Base-by-base conservation (phyloP, 2,888 invertebrate genomes). In the Drosophila incognita region DNA sequence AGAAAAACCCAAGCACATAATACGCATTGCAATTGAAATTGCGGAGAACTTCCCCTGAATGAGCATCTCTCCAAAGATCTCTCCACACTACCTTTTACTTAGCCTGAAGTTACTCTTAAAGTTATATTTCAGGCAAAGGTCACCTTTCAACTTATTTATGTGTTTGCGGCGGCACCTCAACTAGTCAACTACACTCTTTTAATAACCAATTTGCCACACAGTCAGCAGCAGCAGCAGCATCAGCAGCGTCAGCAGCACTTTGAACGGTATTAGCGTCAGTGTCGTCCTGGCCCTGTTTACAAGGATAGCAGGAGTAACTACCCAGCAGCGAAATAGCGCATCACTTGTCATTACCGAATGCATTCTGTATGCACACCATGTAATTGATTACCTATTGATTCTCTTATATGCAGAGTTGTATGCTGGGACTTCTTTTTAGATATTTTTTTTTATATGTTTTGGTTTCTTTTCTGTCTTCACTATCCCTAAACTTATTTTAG, bases 141-240 rank as follows among this genome's bases (percentile, higher is more conserved):
- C 72, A 27, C 42, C 56, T 57, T 65, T 81, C 68, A 76, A 78
- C 81, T 76, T 78, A 71, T 78, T 76, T 80, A 71, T 76, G 66
- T 46, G 31, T 58, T 54, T 54, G 73, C 40, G 48, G 61, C 42
- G 57, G 13, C 21, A 24, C 54, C 54, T 49, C 66, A 79, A 69
- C 82, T 79, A 89, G 89, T 76, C 81, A 11, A 33, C 33, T 11
- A 11, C 77, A 82, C 82, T 80, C 82, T 78, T 85, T 85, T 87
- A 85, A 85, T 85, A 85, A 85, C 78, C 85, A 85, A 85, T 89
- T 89, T 85, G 69, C 74, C 69, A 69, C 69, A 81, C 71, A 80
- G 78, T 83, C 81, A 70, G 58, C 60, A 59, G 64, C 75, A 27
- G 27, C 27, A 24, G 24, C 27, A 27, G 27, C 27, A 24, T 2